Percentiles rank a stretch among this genome's conserved stretches.
Conservation (phyloP, 1,140 invertebrate species). For the Sminthurides bifidus region DNA sequence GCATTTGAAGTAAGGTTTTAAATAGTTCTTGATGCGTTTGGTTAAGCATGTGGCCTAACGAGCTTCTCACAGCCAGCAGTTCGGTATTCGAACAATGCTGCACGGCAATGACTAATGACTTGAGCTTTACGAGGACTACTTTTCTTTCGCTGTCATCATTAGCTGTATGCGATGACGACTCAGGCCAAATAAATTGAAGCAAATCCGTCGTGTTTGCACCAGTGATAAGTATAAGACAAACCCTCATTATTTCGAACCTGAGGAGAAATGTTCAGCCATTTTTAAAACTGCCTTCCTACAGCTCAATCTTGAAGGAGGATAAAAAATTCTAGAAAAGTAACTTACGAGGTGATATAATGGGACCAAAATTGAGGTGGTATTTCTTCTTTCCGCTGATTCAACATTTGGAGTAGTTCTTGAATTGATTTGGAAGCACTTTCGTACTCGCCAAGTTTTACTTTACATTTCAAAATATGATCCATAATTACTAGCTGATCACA, state of each 20-base stretch:
- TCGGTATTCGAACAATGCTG: slow-evolving; percentile 21
- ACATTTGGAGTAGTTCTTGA: slow-evolving; percentile 5
- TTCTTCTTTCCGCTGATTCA: slow-evolving; percentile 2
- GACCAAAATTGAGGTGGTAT: not conserved
- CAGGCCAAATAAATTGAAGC: slow-evolving; percentile 21
- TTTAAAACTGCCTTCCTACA: not conserved
- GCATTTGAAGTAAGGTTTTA: slow-evolving; percentile 6
- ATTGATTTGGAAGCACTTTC: slow-evolving; percentile 24
- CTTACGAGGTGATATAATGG: not conserved
- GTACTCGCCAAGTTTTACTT: slow-evolving; percentile 22
- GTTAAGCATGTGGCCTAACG: slow-evolving; percentile 9
- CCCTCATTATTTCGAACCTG: slow-evolving; percentile 24
- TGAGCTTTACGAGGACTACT: slow-evolving; percentile 6
- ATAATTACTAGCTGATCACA: slow-evolving; percentile 18
- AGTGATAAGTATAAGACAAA: slow-evolving; percentile 26
- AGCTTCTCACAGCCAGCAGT: slow-evolving; percentile 10
- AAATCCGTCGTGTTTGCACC: slow-evolving; percentile 17
- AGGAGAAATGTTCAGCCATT: not conserved
- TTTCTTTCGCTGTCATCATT: slow-evolving; percentile 2
- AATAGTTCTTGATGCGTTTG: slow-evolving; percentile 22
- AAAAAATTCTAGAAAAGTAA: not conserved
- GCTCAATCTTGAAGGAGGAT: not conserved
- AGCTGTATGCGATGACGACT: not conserved
- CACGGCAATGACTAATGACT: slow-evolving; percentile 26
- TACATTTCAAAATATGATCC: slow-evolving; percentile 17